Conservation (phyloP, 2,888 invertebrate genomes). For the Sericinus montela region DNA sequence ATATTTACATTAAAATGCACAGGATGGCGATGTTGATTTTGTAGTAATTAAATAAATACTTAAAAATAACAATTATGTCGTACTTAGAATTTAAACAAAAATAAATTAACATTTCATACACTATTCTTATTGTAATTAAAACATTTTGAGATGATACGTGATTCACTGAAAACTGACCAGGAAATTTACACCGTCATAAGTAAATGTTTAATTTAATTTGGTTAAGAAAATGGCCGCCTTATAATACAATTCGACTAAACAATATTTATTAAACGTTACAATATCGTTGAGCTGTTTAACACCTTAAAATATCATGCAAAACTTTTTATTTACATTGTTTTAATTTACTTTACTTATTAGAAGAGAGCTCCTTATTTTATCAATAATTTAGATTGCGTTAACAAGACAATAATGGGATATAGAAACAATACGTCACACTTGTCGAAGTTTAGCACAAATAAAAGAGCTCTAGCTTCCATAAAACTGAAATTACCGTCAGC, state of each 20-base stretch:
- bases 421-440: no score
- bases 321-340: conserved; percentile 60
- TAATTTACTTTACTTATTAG: conserved; percentile 30
- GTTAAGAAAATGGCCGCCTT: conserved; percentile 45
- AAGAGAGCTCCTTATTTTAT: conserved; percentile 11
- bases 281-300: conserved; percentile 73
- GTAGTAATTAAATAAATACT: conserved; percentile 17
- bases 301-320: conserved; percentile 67
- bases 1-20: conserved; percentile 75
- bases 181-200: conserved; percentile 9
- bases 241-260: conserved; percentile 48
- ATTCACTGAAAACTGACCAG: conserved; percentile 35
- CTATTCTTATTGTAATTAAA: conserved; percentile 17
- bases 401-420: no score
- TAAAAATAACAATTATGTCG: not conserved
- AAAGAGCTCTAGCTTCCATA: not conserved
- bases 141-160: conserved; percentile 20
- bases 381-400: not conserved
- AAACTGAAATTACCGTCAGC: not conserved
- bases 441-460: no score
- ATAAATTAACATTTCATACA: conserved; percentile 18
- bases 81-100: conserved; percentile 19
- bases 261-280: conserved; percentile 52
- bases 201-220: conserved; percentile 1
- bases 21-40: conserved; percentile 47